Evolutionary conservation across 1,140 invertebrate genomes (phyloP).

Genomic region (Cyrtorhinus lividipennis): DNA sequence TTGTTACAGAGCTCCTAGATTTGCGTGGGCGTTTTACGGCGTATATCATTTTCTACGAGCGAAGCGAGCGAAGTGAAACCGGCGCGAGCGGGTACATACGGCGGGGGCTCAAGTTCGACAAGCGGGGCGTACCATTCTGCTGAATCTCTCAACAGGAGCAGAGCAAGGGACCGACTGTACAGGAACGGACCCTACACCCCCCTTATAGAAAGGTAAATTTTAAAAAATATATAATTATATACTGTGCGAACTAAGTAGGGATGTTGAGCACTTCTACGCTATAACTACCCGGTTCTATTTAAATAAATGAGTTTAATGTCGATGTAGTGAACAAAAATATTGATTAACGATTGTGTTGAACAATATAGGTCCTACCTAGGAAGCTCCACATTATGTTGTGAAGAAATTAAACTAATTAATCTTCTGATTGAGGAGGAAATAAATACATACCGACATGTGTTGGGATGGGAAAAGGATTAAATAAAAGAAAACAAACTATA

Average conservation of each 20-base stretch:
- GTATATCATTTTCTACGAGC: slow-evolving; percentile 36
- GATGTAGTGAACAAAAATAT: too few species aligned
- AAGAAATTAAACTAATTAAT: too few species aligned
- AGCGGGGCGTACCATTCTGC: slow-evolving; percentile 27
- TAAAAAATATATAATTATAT: too few species aligned
- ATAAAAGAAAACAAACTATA: too few species aligned
- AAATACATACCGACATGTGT: too few species aligned
- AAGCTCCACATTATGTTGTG: too few species aligned
- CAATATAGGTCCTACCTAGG: too few species aligned
- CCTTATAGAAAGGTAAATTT: slow-evolving; percentile 32
- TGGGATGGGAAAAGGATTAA: too few species aligned
- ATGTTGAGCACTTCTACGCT: not conserved
- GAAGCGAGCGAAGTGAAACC: slow-evolving; percentile 20
- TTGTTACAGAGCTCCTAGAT: slow-evolving; percentile 29
- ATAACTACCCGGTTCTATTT: not conserved
- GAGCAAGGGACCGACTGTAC: slow-evolving; percentile 31
- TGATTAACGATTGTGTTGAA: too few species aligned
- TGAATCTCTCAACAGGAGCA: slow-evolving; percentile 28
- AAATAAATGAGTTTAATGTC: too few species aligned
- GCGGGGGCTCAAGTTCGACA: slow-evolving; percentile 29
- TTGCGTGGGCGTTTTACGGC: slow-evolving; percentile 31
- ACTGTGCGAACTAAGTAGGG: not conserved
- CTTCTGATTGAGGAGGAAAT: too few species aligned
- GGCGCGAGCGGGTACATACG: slow-evolving; percentile 29
- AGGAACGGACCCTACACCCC: slow-evolving; percentile 35